Evolutionary conservation across 2,888 invertebrate species (phyloP).

Genomic region (Tribolium freemani): DNA sequence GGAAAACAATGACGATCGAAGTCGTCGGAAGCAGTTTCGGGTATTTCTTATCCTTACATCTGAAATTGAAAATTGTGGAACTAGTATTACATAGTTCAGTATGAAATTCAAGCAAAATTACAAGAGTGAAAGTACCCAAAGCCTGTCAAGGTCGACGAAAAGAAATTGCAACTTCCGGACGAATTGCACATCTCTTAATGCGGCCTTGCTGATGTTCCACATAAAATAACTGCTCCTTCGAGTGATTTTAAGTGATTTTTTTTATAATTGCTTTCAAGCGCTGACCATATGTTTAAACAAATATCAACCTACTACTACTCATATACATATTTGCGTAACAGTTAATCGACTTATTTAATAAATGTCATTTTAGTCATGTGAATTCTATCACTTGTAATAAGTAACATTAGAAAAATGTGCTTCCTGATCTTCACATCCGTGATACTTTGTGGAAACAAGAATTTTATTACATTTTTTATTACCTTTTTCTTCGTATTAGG

Average conservation of each 20-base stretch:
- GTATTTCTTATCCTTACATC: constrained; percentile 86
- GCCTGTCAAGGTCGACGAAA: constrained; percentile 2
- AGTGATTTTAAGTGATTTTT: neutral
- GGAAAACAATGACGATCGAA: constrained; percentile 98
- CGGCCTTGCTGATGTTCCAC: constrained; percentile 16
- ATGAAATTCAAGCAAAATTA: neutral
- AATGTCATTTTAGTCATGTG: neutral
- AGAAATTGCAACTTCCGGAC: constrained; percentile 23
- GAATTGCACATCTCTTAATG: constrained; percentile 16
- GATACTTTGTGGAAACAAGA: too few species aligned
- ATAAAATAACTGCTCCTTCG: neutral
- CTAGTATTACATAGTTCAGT: too few species aligned
- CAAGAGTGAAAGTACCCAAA: constrained; percentile 3
- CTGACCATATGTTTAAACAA: neutral
- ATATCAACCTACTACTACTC: neutral
- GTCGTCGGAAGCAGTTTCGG: constrained; percentile 88
- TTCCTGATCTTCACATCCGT: too few species aligned
- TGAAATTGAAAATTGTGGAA: constrained; percentile 59
- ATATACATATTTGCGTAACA: neutral
- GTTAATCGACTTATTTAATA: neutral
- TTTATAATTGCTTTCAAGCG: neutral
- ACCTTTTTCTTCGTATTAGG: too few species aligned
- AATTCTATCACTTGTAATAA: too few species aligned
- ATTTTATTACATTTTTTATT: too few species aligned
- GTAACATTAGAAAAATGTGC: too few species aligned